Evolutionary conservation across 2,888 invertebrate genomes (phyloP), one percentile per base, ranked within the genome.

Genomic region (Euproctis similis): DNA sequence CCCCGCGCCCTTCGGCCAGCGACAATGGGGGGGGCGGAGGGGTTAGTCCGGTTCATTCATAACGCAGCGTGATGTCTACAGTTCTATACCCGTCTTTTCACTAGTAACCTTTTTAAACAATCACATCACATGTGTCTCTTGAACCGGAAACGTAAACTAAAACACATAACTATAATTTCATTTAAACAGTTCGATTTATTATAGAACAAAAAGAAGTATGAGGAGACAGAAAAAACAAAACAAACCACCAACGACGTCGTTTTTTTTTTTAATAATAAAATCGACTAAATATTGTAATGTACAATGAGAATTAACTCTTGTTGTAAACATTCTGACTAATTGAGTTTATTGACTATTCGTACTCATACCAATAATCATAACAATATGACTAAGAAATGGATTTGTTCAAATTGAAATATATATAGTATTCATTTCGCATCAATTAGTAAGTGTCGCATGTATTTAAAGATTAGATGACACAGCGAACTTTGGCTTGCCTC

Each of bases 21-120:
- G n/a, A n/a, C n/a, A n/a, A n/a, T n/a, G n/a, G n/a, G n/a, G n/a
- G n/a, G 8, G 3, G 10, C 23, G 12, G 20, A 24, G 20, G 24
- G 51, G 65, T 71, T 69, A 74, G 74, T 72, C 74, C 58, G 53
- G 64, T 78, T 73, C 82, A 84, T 84, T 84, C 82, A 84, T 77
- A 76, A 76, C 75, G 40, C 72, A 60, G 59, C 72, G 65, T 68
- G 72, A 65, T 66, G 61, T 66, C 68, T 51, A n/a, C n/a, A n/a
- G n/a, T n/a, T n/a, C n/a, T n/a, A n/a, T 57, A 46, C 45, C 50
- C 43, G n/a, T 55, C 50, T 47, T 53, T n/a, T 51, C 46, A 48
- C 48, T 36, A 46, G 39, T n/a, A n/a, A n/a, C n/a, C 48, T 47
- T 46, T 50, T 51, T 41, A 43, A 52, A 46, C 49, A 49, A 59